Evolutionary conservation across 2,797 vertebrate species (phyloP).

Genomic region (Hyperoplus immaculatus): DNA sequence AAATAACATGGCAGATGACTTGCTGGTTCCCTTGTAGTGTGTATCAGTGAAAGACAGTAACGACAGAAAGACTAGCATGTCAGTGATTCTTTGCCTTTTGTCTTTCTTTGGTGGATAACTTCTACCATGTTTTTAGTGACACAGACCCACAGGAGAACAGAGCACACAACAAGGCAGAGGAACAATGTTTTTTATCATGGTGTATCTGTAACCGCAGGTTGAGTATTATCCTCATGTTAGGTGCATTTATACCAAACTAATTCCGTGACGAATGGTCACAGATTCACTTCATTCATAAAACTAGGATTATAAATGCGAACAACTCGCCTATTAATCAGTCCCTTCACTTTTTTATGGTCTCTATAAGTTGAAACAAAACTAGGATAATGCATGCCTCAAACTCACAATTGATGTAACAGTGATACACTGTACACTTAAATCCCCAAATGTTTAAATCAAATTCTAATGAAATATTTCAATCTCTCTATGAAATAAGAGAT

Average conservation of each 20-base stretch:
- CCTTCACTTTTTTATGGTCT: neutral
- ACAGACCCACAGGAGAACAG: neutral
- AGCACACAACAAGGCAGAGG: neutral
- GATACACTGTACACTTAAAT: too few relatives aligned
- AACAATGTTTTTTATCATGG: neutral
- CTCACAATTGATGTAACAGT: too few relatives aligned
- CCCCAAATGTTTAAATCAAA: too few relatives aligned
- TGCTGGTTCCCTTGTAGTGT: neutral
- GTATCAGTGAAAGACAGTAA: neutral
- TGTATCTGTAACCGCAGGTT: neutral
- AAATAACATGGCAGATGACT: neutral
- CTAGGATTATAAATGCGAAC: too few relatives aligned
- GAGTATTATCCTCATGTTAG: neutral
- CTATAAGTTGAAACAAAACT: too few relatives aligned
- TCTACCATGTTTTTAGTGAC: conserved; percentile 15
- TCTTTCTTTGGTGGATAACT: conserved; percentile 11
- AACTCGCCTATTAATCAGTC: neutral
- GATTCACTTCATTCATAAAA: too few relatives aligned
- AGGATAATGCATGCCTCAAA: neutral
- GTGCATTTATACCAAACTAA: neutral
- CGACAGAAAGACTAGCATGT: neutral
- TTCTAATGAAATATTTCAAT: too few relatives aligned
- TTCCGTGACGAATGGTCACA: neutral
- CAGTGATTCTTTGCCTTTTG: neutral
- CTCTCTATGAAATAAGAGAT: neutral